These are phyloP conservation scores for Eremophila alpestris DNA, from an alignment of 2,797 vertebrate species.

Conservation along the genomic window DNA sequence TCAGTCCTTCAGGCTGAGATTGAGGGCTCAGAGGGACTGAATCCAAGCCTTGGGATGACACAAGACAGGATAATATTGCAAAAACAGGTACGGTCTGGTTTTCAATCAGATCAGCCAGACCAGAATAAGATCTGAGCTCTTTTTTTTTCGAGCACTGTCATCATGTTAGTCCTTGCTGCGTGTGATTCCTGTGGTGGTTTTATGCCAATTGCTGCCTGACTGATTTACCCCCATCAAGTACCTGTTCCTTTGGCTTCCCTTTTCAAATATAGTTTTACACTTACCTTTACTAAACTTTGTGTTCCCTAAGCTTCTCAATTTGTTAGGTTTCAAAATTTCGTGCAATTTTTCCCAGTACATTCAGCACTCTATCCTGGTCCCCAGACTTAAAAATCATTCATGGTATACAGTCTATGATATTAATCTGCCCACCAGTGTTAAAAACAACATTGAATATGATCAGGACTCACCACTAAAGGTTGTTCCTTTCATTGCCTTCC, in stretches of 20 bases:
- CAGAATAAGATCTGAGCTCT: background rate
- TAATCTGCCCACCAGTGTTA: background rate
- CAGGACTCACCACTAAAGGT: background rate
- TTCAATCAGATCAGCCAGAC: background rate
- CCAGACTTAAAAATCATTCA: background rate
- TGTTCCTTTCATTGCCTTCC: background rate
- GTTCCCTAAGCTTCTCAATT: background rate
- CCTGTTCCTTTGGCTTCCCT: background rate
- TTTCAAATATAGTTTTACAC: background rate
- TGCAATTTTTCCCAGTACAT: background rate
- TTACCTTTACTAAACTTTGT: background rate
- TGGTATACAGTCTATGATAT: background rate
- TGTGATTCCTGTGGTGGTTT: too few relatives aligned
- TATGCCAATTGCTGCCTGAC: background rate
- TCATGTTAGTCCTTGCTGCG: background rate
- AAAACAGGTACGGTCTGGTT: background rate
- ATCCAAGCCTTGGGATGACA: background rate
- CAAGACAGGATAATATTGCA: background rate
- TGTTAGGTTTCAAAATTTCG: background rate
- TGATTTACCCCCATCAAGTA: background rate
- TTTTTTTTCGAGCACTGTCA: background rate
- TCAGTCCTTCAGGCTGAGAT: background rate
- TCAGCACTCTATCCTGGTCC: background rate
- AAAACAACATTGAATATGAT: background rate
- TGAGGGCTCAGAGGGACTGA: background rate